These are phyloP conservation scores for Acheta domesticus DNA, from an alignment of 2,888 invertebrate species.

Conservation along the genomic window DNA sequence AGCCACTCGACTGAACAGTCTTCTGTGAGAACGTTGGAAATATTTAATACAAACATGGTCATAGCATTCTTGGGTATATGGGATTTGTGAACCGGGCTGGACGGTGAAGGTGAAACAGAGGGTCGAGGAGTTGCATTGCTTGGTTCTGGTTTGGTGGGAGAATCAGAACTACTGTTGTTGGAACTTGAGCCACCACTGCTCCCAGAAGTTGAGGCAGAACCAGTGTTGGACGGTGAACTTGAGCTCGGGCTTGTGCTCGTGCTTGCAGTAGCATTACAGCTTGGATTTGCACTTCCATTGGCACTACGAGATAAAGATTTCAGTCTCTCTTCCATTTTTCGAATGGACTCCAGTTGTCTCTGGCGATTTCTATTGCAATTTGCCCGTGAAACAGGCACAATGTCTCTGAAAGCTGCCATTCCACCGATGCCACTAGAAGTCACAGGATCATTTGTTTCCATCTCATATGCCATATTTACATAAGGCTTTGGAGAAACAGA, in stretches of 20 bases:
- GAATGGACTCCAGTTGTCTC: constrained; percentile 60
- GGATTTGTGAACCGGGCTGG: not conserved
- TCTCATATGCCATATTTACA: not conserved
- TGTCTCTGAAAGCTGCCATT: constrained; percentile 35
- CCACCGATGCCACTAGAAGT: constrained; percentile 27
- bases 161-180: not conserved
- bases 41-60: constrained; percentile 82
- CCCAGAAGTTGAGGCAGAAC: constrained; percentile 43
- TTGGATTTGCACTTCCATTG: not conserved
- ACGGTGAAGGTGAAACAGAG: not conserved
- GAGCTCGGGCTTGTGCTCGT: not conserved
- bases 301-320: constrained; percentile 43
- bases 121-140: not conserved
- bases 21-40: constrained; percentile 64
- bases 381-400: constrained; percentile 4
- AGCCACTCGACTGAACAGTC: constrained; percentile 67
- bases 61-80: constrained; percentile 57
- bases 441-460: constrained; percentile 26
- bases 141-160: not conserved
- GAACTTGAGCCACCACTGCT: constrained; percentile 47
- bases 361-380: constrained; percentile 52
- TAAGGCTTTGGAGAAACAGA: not conserved
- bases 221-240: constrained; percentile 41
- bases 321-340: constrained; percentile 62
- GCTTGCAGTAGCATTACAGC: not conserved